Evolutionary conservation across 2,113 vertebrate genomes (phyloP).

Genomic region (Pangasianodon hypophthalmus): DNA sequence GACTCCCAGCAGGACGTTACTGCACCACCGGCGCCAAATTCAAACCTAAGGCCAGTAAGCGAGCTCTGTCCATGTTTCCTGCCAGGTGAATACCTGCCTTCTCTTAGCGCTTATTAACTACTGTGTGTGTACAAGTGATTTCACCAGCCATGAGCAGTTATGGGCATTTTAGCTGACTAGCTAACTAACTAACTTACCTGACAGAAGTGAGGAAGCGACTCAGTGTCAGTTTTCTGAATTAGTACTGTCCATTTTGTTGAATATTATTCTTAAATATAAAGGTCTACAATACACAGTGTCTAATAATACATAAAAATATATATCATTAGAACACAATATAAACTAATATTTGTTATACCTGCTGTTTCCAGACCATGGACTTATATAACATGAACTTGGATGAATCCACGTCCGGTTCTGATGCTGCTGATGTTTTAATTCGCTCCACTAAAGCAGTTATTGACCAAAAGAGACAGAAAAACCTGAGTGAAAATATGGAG

Average conservation of each 20-base stretch:
- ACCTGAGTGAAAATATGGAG: not conserved
- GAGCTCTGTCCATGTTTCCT: not conserved
- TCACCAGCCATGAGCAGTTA: not conserved
- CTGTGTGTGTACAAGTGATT: not conserved
- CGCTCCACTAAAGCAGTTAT: slow-evolving; percentile 55
- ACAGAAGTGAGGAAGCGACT: not conserved
- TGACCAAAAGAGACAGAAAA: not conserved
- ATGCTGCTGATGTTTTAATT: slow-evolving; percentile 65
- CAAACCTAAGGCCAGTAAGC: slow-evolving; percentile 39
- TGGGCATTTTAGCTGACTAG: not conserved
- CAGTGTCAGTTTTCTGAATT: not conserved
- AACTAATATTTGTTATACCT: not conserved
- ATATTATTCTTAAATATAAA: not conserved
- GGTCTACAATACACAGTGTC: not conserved
- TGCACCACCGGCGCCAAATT: slow-evolving; percentile 64
- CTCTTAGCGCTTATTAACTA: not conserved
- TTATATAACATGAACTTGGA: slow-evolving; percentile 16
- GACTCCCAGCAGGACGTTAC: not conserved
- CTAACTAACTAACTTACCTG: not conserved
- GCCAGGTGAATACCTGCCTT: not conserved
- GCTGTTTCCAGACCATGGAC: slow-evolving; percentile 32
- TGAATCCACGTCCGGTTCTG: slow-evolving; percentile 57
- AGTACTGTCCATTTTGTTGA: not conserved
- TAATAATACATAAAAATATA: not conserved
- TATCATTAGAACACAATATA: not conserved